Conservation (phyloP, 2,888 invertebrate genomes). For the Heliconius charithonia region DNA sequence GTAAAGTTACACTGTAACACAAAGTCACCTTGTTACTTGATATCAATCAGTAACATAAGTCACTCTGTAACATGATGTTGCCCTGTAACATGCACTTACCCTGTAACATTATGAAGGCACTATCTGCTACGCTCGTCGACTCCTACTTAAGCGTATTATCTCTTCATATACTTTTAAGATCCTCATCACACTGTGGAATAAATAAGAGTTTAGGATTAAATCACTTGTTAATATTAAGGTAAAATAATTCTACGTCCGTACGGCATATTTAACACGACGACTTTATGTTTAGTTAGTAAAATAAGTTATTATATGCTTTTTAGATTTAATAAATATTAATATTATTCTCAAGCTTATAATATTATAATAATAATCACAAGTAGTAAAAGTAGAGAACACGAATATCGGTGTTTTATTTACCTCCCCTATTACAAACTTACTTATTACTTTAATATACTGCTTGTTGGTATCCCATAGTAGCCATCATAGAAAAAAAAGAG, state of each 20-base stretch:
- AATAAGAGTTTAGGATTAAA: background rate
- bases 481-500: no score
- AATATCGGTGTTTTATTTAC: conserved; percentile 6
- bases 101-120: background rate
- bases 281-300: background rate
- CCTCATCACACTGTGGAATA: background rate
- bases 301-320: background rate
- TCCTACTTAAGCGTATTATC: background rate
- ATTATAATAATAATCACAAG: no score
- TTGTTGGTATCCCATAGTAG: no score
- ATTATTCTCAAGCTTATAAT: background rate
- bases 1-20: background rate
- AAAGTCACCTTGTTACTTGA: background rate
- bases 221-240: background rate
- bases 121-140: background rate
- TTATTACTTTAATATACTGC: background rate
- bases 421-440: background rate
- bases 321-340: conserved; percentile 3
- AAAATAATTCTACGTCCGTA: background rate
- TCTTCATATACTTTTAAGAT: background rate
- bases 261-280: background rate
- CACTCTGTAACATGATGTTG: background rate
- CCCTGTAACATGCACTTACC: background rate
- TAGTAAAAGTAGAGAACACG: conserved; percentile 8
- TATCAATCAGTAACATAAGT: background rate